A percentile compares a stretch with the other conserved stretches of the same genome.
These are phyloP conservation scores for Zosterops japonicus DNA, from an alignment of 2,113 vertebrate genomes.

Conservation along the genomic window DNA sequence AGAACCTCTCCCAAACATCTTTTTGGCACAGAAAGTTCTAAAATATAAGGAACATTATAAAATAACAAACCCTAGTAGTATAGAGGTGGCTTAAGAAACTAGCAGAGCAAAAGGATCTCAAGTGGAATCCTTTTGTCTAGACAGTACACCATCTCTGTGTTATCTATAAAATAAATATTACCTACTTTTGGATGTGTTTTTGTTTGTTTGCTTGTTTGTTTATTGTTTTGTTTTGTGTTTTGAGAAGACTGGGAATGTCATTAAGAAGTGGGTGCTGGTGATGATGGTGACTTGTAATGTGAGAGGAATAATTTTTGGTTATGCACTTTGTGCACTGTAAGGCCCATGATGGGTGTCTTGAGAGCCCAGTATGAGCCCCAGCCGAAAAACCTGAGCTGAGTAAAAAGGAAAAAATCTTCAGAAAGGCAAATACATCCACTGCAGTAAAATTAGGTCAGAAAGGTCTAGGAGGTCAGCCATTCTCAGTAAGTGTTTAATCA, in stretches of 20 bases:
- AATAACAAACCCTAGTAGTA: neutral
- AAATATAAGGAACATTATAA: neutral
- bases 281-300: neutral
- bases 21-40: neutral
- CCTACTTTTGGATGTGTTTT: neutral
- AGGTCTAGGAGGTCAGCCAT: neutral
- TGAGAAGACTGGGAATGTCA: neutral
- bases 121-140: neutral
- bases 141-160: neutral
- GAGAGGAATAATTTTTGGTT: neutral
- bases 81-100: neutral
- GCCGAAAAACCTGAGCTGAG: neutral
- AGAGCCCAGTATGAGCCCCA: neutral
- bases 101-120: neutral
- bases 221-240: neutral
- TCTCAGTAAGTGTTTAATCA: neutral
- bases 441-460: neutral
- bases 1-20: rapidly evolving
- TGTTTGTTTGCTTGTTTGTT: neutral
- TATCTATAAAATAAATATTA: neutral
- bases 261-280: neutral
- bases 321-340: neutral
- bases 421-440: neutral
- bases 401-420: neutral
- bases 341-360: neutral